phyloP scores from a whole-genome alignment of 2,113 vertebrate species.

The Gnathonemus echidnorhynchus region DNA sequence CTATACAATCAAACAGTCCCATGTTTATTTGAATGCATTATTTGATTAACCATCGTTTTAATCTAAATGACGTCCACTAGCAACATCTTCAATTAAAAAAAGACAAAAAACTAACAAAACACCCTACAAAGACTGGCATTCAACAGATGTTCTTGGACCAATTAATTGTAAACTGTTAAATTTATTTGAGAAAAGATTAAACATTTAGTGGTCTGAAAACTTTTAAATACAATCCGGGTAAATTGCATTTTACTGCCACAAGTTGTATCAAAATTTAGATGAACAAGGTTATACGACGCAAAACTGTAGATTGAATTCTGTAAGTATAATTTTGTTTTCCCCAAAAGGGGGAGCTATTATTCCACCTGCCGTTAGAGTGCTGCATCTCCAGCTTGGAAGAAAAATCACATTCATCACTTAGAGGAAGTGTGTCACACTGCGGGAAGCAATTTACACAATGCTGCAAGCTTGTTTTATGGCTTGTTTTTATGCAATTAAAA shows the following conservation, averaged over 20 bases:
- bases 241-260: neutral
- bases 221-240: neutral
- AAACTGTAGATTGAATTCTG: neutral
- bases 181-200: neutral
- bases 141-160: neutral
- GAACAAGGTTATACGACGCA: neutral
- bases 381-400: neutral
- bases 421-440: neutral
- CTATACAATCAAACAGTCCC: neutral
- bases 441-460: neutral
- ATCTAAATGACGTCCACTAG: neutral
- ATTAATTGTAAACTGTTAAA: constrained; percentile 6
- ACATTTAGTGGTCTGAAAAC: neutral
- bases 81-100: neutral
- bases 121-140: neutral
- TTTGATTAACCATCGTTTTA: neutral
- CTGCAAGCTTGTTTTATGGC: neutral
- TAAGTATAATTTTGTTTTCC: neutral
- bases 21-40: neutral
- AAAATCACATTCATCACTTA: neutral
- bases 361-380: neutral
- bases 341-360: constrained; percentile 25
- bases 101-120: neutral
- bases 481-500: neutral
- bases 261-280: neutral